Conservation (phyloP, 2,888 invertebrate genomes). For the Caenorhabditis sinica region DNA sequence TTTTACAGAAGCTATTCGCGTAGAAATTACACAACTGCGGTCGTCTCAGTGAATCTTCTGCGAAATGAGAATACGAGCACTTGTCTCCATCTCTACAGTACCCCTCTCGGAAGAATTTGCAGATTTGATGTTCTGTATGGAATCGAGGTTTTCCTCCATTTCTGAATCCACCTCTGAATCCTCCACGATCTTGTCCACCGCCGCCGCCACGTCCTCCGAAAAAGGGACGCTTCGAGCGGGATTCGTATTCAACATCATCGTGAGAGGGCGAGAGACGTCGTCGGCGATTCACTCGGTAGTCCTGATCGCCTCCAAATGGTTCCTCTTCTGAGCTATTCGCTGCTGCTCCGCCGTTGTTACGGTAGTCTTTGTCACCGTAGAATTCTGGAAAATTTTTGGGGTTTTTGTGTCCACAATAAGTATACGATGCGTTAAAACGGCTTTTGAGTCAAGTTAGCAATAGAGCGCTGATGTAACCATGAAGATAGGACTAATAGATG, state of each 20-base stretch:
- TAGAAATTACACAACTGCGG: conserved; percentile 83
- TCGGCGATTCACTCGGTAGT: conserved; percentile 56
- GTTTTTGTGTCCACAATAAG: not conserved
- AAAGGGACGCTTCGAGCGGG: conserved; percentile 53
- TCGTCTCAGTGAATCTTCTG: conserved; percentile 79
- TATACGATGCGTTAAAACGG: not conserved
- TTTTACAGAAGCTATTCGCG: conserved; percentile 82
- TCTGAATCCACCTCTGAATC: conserved; percentile 58
- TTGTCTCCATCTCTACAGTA: conserved; percentile 83
- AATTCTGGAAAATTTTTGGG: conserved; percentile 31
- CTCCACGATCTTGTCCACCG: conserved; percentile 56
- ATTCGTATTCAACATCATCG: conserved; percentile 61
- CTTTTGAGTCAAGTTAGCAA: too few relatives aligned
- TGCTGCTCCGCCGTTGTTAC: conserved; percentile 9
- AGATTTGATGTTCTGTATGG: conserved; percentile 77
- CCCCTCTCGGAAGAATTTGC: conserved; percentile 84
- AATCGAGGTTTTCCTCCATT: conserved; percentile 60
- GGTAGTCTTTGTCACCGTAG: conserved; percentile 61
- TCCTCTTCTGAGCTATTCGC: conserved; percentile 49
- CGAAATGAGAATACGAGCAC: conserved; percentile 82
- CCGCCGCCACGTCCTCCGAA: conserved; percentile 26
- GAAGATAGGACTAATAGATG: too few relatives aligned
- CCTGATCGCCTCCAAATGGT: conserved; percentile 48
- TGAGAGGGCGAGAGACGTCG: conserved; percentile 64
- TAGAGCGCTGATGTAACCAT: too few relatives aligned